Evolutionary conservation across 2,888 invertebrate species (phyloP).

Genomic region (Amiota minor): DNA sequence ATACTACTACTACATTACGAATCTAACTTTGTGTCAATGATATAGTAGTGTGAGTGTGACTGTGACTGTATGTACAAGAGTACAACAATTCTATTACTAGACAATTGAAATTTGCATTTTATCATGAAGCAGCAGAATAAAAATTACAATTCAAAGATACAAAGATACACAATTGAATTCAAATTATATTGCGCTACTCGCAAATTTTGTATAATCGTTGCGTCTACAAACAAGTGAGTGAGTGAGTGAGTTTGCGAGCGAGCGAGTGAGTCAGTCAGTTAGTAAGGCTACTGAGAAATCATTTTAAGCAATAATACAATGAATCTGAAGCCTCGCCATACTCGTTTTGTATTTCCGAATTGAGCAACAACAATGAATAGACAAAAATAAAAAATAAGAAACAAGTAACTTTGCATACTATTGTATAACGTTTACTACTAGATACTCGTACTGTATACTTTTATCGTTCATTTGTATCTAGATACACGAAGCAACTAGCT

Average conservation of each 20-base stretch:
- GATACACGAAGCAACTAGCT: constrained; percentile 15
- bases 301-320: neutral
- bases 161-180: constrained; percentile 25
- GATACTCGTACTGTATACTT: neutral
- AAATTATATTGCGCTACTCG: constrained; percentile 12
- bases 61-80: neutral
- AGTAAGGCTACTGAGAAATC: neutral
- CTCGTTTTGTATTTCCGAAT: constrained; percentile 22
- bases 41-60: neutral
- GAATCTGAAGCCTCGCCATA: constrained; percentile 11
- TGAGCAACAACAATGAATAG: constrained; percentile 12
- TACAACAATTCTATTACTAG: constrained; percentile 5
- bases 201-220: constrained; percentile 5
- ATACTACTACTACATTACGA: neutral
- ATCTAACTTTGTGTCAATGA: neutral
- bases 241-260: neutral
- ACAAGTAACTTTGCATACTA: constrained; percentile 16
- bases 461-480: constrained; percentile 15
- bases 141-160: neutral
- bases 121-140: neutral
- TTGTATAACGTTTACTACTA: neutral
- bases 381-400: neutral
- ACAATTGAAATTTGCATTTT: constrained; percentile 18
- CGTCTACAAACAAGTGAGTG: neutral
- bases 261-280: neutral